Base-by-base conservation (phyloP, 1,140 invertebrate genomes). In the Drosophila burlai region DNA sequence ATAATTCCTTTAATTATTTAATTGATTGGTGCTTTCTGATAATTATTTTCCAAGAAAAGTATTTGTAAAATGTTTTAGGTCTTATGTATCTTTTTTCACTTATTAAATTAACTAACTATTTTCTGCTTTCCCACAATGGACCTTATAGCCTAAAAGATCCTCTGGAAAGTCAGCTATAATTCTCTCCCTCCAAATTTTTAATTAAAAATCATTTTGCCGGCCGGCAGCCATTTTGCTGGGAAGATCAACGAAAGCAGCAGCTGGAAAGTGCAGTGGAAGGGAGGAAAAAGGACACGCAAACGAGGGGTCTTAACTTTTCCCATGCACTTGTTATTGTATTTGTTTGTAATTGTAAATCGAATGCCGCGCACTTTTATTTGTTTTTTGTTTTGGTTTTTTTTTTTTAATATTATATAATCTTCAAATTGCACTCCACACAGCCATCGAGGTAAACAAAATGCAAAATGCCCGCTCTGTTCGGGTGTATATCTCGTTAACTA, bases 261-360 rank as follows among this genome's bases (percentile, higher is more conserved):
- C 31, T 40, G 16, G 57, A 16, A 26, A 15, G 36, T 36, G 1
- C 40, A 26, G 15, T 11, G 67, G n/a, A 3, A 7, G 47, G 63
- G n/a, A 13, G 31, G 47, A 13, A 31, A 21, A 1, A 26, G 31
- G 16, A 13, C 36, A 74, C 58, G 77, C 81, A 63, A 81, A 65
- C 61, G 71, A 77, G 71, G 69, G 68, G 67, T 79, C 69, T 63
- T 68, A 73, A 66, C 63, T 43, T 38, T 75, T 60, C 73, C 67
- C 69, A 72, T 68, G 78, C 81, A 66, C 65, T 65, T 65, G 62
- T 80, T 68, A 68, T 68, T 66, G 64, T 46, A 71, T 34, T 86
- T 76, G 64, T 65, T 86, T 82, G 64, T 73, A 87, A 85, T 73
- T 83, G 76, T 40, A 75, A 87, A 87, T 83, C 76, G 72, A 83